Percentiles rank a stretch among this genome's conserved stretches.
Evolutionary conservation across 2,113 vertebrate genomes (phyloP).

Genomic region (Plotosus lineatus): DNA sequence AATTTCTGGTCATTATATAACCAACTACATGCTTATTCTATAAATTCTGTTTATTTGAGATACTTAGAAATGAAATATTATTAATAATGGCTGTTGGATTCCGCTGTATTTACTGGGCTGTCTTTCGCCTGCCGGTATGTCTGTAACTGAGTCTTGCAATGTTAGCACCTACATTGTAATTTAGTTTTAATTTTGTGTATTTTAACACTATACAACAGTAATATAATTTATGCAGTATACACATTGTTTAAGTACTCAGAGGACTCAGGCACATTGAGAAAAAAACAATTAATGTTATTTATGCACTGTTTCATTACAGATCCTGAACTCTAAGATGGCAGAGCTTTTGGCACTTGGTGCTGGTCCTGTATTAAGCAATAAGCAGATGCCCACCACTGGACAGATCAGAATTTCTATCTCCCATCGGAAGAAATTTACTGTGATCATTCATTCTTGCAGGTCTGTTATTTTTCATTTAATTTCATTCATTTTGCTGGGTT

Average conservation of each 20-base stretch:
- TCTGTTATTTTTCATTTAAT: conserved; percentile 48
- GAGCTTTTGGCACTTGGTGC: conserved; percentile 62
- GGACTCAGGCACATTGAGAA: background rate
- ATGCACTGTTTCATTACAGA: conserved; percentile 59
- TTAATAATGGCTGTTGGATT: background rate
- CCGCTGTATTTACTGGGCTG: background rate
- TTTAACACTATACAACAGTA: background rate
- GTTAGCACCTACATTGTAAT: background rate
- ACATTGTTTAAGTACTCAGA: background rate
- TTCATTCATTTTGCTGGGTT: background rate
- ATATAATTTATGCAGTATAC: background rate
- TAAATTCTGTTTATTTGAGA: background rate
- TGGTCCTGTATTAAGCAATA: conserved; percentile 59
- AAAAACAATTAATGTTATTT: background rate
- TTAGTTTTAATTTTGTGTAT: background rate
- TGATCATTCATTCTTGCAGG: conserved; percentile 83
- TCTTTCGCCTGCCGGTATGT: background rate
- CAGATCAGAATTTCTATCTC: conserved; percentile 80
- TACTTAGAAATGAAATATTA: background rate
- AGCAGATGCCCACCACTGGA: conserved; percentile 58
- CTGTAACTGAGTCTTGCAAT: background rate
- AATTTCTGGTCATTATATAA: conserved; percentile 5
- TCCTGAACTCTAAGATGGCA: conserved; percentile 71
- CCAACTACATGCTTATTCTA: background rate
- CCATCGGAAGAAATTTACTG: conserved; percentile 77